Percentiles rank a stretch among this genome's conserved stretches.
Evolutionary conservation across 2,888 invertebrate species (phyloP).

Genomic region (Corythucha ciliata): DNA sequence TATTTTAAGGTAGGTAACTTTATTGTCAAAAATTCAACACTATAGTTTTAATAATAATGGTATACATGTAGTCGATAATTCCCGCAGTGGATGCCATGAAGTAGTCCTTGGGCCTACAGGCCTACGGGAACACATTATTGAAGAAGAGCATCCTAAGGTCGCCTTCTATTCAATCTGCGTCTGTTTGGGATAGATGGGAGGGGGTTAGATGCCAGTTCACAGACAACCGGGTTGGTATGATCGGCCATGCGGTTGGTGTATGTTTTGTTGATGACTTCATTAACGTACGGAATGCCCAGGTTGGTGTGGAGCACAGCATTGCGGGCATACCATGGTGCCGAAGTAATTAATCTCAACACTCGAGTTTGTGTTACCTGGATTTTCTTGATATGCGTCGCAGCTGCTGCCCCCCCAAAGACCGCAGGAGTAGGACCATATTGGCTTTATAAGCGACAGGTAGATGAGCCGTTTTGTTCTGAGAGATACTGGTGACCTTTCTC

Average conservation of each 20-base stretch:
- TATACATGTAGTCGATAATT: too few species aligned
- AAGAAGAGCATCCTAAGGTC: constrained; percentile 1
- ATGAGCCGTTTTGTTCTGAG: not conserved
- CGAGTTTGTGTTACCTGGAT: too few species aligned
- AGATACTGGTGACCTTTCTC: not conserved
- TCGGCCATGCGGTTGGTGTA: not conserved
- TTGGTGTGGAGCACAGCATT: not conserved
- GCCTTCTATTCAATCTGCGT: constrained; percentile 1
- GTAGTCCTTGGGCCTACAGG: too few species aligned
- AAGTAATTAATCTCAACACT: not conserved
- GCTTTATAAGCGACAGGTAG: constrained; percentile 1
- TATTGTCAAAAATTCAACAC: too few species aligned
- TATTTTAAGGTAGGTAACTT: too few species aligned
- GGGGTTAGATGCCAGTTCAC: not conserved
- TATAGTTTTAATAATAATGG: too few species aligned
- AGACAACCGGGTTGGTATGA: not conserved
- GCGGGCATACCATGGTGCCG: not conserved
- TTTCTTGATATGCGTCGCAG: too few species aligned
- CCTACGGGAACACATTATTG: not conserved
- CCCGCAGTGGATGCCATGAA: too few species aligned
- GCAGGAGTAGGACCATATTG: not conserved
- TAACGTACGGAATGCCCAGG: not conserved
- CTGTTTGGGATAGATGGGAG: too few species aligned
- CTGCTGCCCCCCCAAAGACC: too few species aligned
- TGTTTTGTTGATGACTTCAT: not conserved